Evolutionary conservation across 2,888 invertebrate species (phyloP), one percentile per base, ranked within the genome.

Genomic region (Drosophila ustulata): DNA sequence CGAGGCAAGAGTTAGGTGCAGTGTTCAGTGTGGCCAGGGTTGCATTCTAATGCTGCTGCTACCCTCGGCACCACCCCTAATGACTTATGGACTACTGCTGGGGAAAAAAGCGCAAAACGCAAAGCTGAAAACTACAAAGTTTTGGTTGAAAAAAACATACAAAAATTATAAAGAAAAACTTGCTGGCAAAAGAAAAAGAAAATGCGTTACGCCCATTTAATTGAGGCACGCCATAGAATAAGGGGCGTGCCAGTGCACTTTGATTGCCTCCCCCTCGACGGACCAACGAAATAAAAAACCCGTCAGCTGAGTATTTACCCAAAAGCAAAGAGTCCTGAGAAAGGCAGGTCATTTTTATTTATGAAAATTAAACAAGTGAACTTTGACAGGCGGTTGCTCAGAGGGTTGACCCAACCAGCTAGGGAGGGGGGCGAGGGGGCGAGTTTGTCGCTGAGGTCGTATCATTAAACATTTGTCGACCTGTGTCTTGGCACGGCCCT

Each of bases 321-420:
- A 83, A 81, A 80, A 64, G 32, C 49, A 25, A 41, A 18, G 23
- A 37, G 43, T 28, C 11, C n/a, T 4, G n/a, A 11, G 49, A 13
- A 18, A 57, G 58, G 61, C 51, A 64, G 66, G 57, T 50, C 59
- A 78, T 74, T 77, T 82, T 83, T 85, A 87, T 84, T 84, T 85
- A 85, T 81, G 70, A 81, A 82, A 85, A 85, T 85, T 80, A 82
- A 86, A 79, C 83, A 83, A 83, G 83, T 83, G 83, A 83, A 83
- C 83, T 83, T 83, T 86, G 86, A 83, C 83, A 86, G 80, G 64
- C 80, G 83, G 80, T 76, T 71, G 73, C 75, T 69, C 71, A 65
- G 66, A 52, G 80, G 74, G 58, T 66, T 80, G 82, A 73, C 67
- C 72, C 53, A 6, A 11, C 11, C 37, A 43, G 47, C 7, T 34